Evolutionary conservation across 1,140 invertebrate genomes (phyloP).

Genomic region (Bombus soroeensis): DNA sequence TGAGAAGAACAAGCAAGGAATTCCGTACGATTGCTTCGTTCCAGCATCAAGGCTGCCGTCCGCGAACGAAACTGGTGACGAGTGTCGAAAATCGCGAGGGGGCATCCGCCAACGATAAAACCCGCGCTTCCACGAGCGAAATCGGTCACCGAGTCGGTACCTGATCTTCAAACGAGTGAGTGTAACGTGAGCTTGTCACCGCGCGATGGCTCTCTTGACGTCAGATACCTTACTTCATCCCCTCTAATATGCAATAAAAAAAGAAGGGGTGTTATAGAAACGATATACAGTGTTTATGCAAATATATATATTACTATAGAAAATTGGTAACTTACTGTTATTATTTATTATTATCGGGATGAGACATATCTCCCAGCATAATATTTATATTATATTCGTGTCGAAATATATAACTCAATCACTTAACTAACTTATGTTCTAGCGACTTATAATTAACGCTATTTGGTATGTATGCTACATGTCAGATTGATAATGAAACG

Average conservation of each 20-base stretch:
- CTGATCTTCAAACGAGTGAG: conserved; percentile 59
- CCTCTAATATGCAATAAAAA: conserved; percentile 19
- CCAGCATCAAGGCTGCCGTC: conserved; percentile 21
- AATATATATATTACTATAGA: not conserved
- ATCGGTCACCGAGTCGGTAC: conserved; percentile 50
- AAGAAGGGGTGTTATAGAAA: conserved; percentile 44
- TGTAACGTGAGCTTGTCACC: conserved; percentile 48
- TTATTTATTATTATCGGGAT: too few species aligned
- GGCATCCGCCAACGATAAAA: conserved; percentile 33
- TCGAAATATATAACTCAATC: too few species aligned
- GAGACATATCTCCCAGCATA: too few species aligned
- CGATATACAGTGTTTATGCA: not conserved
- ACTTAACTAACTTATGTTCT: too few species aligned
- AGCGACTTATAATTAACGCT: too few species aligned
- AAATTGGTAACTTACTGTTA: not conserved
- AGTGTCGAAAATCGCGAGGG: conserved; percentile 18
- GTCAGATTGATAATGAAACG: too few species aligned
- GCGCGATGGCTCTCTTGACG: conserved; percentile 62
- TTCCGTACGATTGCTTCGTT: conserved; percentile 8
- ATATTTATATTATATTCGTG: too few species aligned
- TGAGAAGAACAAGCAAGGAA: conserved; percentile 5
- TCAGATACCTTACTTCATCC: conserved; percentile 54
- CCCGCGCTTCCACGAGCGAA: not conserved
- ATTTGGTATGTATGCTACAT: too few species aligned
- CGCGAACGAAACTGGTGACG: not conserved